Evolutionary conservation across 2,888 invertebrate species (phyloP), one percentile per base, ranked within the genome.

Genomic region (Netelia melanura): DNA sequence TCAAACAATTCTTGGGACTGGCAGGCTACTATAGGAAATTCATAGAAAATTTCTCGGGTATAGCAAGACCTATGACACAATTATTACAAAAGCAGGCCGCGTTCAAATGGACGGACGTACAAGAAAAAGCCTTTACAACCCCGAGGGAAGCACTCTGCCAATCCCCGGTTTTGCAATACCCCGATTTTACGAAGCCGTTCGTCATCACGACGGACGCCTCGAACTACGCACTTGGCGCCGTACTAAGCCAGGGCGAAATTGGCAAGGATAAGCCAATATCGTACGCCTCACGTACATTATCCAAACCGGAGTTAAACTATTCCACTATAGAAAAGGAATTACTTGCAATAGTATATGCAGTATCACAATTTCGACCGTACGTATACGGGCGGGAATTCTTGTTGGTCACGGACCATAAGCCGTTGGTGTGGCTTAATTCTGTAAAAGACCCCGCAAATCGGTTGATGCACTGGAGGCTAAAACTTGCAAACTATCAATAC

Each of bases 181-280:
- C 30, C 2, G 30, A 30, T 5, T 30, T 52, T 52, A 52, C 11
- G 2, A 52, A n/a, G 11, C 14, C 14, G 0, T 52, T 52, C n/a
- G 0, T 52, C 1, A 52, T 52, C 2, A 72, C 76, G 0, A 58
- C 58, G 0, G 76, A 65, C 30, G 30, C 30, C 6, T 30, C 5
- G 0, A 30, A 30, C 3, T 30, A 30, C 5, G 30, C 30, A 0
- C 3, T 30, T 2, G 30, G 30, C 0, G 30, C 30, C 6, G 30
- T 30, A 0, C 30, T 30, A 0, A 30, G 30, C 30, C 30, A 30
- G 0, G 30, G 30, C 6, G 30, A 30, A 3, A 30, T 30, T 72
- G 89, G 90, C 76, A 74, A 30, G 5, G 30, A 30, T 0, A 2
- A 5, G 0, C 30, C 3, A 0, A 30, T 30, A 30, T 30, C 6